Evolutionary conservation across 2,797 vertebrate species (phyloP).

Genomic region (Crocidura indochinensis): DNA sequence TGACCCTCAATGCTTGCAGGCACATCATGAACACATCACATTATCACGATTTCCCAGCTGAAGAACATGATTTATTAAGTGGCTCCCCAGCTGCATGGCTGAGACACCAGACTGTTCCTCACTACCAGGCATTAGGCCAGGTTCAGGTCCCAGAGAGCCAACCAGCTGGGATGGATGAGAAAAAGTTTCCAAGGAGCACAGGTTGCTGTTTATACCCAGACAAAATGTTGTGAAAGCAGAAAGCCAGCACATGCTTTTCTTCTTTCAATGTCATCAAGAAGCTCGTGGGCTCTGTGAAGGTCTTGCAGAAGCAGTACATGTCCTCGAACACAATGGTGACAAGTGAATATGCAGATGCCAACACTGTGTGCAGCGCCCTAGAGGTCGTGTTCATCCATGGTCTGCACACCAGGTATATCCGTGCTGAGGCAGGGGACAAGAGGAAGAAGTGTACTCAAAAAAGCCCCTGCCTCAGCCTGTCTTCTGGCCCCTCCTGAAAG

Average conservation of each 20-base stretch:
- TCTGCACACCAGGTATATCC: slow-evolving; percentile 95
- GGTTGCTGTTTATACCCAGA: slow-evolving; percentile 15
- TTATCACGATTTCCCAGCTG: too few species aligned
- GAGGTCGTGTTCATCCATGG: slow-evolving; percentile 97
- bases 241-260: too few species aligned
- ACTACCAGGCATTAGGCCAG: too few species aligned
- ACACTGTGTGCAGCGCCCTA: slow-evolving; percentile 95
- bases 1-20: too few species aligned
- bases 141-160: background rate
- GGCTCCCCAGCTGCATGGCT: too few species aligned
- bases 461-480: slow-evolving; percentile 93
- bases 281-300: slow-evolving; percentile 94
- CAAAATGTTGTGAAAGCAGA: background rate
- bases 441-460: slow-evolving; percentile 90
- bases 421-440: slow-evolving; percentile 89
- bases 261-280: slow-evolving; percentile 97
- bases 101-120: too few species aligned
- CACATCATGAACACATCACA: too few species aligned
- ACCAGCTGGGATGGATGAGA: slow-evolving; percentile 8
- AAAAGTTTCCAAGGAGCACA: slow-evolving; percentile 34
- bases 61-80: too few species aligned
- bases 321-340: slow-evolving; percentile 94
- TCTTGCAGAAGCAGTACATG: slow-evolving; percentile 95
- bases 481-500: slow-evolving; percentile 97
- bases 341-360: slow-evolving; percentile 96